Base-by-base conservation (phyloP, 1,140 invertebrate species). In the Neodiprion pinetum region DNA sequence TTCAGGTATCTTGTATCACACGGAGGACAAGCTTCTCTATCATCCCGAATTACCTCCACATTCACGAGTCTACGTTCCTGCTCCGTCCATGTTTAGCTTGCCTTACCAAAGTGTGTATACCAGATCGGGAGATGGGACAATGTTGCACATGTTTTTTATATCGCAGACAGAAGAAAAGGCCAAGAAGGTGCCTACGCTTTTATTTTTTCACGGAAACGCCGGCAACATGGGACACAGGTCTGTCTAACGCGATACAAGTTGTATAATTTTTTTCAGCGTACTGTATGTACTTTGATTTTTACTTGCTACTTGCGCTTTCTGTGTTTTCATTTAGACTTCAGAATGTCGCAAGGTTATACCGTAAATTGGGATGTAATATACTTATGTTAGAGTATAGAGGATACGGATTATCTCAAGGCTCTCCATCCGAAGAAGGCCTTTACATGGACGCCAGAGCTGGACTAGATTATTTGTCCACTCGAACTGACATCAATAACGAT, bases 191-290 rank as follows among this genome's bases (percentile, higher is more conserved):
- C 95, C 95, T 1, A 98, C 96, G 1, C 88, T 98, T 78, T 87
- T 98, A 17, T 98, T 95, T 89, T 93, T 99, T 70, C 97, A 99
- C 90, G 97, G 97, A 9, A 98, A 98, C 93, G 97, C 97, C 75
- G 97, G 97, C 17, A 98, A 99, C 85, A 96, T 98, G 90, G 97
- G 97, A 0, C 96, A 98, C 85, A 93, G 95, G 94, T 95, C 78
- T 82, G 78, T 48, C 17, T n/a, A 1, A 40, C 50, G 4, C 69
- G 7, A 5, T 40, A 50, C 75, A 40, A 73, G 28, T 40, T 40
- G 28, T 2, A 40, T 40, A 67, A 21, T 28, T 61, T 21, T 48
- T 70, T 2, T 61, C 53, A 61, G 28, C 28, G 28, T 40, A 40
- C 28, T 40, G 2, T 5, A 40, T 4, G 4, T 2, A 40, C 75